Evolutionary conservation across 2,113 vertebrate species (phyloP).

Genomic region (Recurvirostra avosetta): DNA sequence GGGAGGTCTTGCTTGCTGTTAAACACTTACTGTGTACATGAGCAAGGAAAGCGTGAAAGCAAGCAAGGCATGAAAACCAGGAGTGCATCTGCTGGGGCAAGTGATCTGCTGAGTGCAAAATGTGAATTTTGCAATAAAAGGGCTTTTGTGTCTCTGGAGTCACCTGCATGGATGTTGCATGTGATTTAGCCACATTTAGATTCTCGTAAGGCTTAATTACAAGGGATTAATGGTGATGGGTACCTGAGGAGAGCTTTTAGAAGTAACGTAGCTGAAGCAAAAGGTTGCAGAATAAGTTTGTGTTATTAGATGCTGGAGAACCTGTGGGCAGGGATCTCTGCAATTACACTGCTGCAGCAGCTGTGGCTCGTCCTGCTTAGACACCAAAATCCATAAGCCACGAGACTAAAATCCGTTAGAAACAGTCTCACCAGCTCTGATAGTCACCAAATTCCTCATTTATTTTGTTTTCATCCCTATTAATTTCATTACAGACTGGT

Average conservation of each 20-base stretch:
- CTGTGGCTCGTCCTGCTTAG: not conserved
- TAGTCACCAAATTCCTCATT: not conserved
- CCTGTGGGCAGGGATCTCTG: accelerated
- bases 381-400: not conserved
- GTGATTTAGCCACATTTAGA: accelerated
- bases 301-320: not conserved
- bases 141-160: not conserved
- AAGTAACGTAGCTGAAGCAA: not conserved
- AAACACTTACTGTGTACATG: not conserved
- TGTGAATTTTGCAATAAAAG: accelerated
- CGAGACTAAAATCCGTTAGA: not conserved
- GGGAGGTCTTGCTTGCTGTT: not conserved
- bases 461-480: not conserved
- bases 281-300: not conserved
- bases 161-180: accelerated
- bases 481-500: not conserved
- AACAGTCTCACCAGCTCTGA: not conserved
- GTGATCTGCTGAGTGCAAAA: accelerated
- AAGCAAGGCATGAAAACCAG: not conserved
- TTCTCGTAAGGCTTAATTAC: not conserved
- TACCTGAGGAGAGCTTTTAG: not conserved
- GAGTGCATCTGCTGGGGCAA: not conserved
- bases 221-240: not conserved
- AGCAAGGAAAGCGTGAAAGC: not conserved
- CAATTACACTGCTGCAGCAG: accelerated